These are phyloP conservation scores for Aricia agestis DNA, from an alignment of 1,140 invertebrate genomes.

Conservation along the genomic window DNA sequence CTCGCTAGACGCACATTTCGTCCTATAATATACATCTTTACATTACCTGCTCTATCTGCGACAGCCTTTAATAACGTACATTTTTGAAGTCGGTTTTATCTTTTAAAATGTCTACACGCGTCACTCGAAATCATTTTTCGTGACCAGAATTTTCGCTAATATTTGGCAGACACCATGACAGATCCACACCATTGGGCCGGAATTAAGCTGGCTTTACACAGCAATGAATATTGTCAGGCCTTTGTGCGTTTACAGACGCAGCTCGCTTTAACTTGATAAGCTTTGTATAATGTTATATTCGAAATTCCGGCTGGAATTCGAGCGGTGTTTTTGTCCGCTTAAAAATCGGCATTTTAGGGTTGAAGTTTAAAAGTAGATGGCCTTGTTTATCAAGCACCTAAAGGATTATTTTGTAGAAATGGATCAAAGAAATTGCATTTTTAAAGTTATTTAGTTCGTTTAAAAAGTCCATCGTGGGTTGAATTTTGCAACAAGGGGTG, in stretches of 20 bases:
- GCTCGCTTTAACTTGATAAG: conserved; percentile 2
- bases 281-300: conserved; percentile 1
- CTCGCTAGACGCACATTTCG: no score
- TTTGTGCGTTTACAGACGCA: not conserved
- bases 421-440: not conserved
- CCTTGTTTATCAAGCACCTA: not conserved
- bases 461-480: no score
- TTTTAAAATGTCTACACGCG: no score
- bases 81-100: no score
- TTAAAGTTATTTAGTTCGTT: no score
- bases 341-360: not conserved
- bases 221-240: conserved; percentile 25
- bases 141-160: not conserved
- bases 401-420: not conserved
- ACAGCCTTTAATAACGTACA: no score
- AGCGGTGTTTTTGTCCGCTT: not conserved
- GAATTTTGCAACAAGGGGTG: no score
- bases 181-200: conserved; percentile 39
- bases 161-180: conserved; percentile 31
- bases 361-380: not conserved
- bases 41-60: no score
- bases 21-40: no score
- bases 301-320: not conserved
- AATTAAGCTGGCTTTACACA: conserved; percentile 39
- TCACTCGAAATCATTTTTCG: not conserved